A percentile compares a stretch with the other conserved stretches of the same genome.
Conservation (phyloP, 2,888 invertebrate genomes). For the Apocheima hispidaria region DNA sequence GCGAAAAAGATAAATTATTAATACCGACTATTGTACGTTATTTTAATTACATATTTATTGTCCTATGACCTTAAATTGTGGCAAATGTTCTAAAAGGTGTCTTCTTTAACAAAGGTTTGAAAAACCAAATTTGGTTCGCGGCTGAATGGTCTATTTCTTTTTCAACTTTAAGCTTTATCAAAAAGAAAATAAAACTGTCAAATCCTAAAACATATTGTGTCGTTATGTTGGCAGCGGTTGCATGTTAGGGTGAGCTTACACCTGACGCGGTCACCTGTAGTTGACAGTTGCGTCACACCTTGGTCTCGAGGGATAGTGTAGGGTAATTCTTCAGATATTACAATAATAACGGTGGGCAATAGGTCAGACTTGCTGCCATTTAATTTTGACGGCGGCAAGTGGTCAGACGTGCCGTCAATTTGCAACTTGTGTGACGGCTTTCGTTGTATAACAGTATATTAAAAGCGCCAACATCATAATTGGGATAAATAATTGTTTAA, state of each 20-base stretch:
- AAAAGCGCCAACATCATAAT: background rate
- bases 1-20: constrained; percentile 17
- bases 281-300: constrained; percentile 72
- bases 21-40: constrained; percentile 42
- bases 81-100: constrained; percentile 48
- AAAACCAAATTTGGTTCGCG: constrained; percentile 31
- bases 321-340: constrained; percentile 54
- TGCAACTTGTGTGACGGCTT: constrained; percentile 58
- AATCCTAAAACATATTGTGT: constrained; percentile 15
- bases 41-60: constrained; percentile 62
- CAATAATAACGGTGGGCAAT: constrained; percentile 61
- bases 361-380: constrained; percentile 74
- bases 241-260: constrained; percentile 61
- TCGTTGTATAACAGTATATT: constrained; percentile 40
- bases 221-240: constrained; percentile 40
- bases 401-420: constrained; percentile 63
- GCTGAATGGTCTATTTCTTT: constrained; percentile 17
- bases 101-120: constrained; percentile 43
- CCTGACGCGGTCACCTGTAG: constrained; percentile 73
- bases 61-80: constrained; percentile 50
- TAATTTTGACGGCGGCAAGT: constrained; percentile 69
- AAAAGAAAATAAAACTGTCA: constrained; percentile 29
- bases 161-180: constrained; percentile 29
- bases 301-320: constrained; percentile 57
- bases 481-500: too few relatives aligned